phyloP scores from a whole-genome alignment of 2,888 invertebrate species.

The Unio delphinus region DNA sequence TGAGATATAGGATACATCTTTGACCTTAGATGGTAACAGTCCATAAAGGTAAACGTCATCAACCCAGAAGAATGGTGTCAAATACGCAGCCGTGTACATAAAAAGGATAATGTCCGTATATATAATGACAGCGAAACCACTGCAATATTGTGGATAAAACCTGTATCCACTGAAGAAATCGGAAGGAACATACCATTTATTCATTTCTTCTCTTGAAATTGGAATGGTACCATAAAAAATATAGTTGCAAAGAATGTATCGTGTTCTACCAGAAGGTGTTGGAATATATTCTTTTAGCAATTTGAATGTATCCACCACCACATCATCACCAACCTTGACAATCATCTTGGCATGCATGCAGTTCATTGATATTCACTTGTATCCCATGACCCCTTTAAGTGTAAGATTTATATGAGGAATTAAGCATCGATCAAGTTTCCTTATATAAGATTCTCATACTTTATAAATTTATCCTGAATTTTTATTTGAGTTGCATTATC shows the following conservation, averaged over 20 bases:
- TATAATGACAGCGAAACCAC: conserved; percentile 30
- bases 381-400: too few species aligned
- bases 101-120: conserved; percentile 30
- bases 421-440: conserved; percentile 47
- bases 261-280: conserved; percentile 12
- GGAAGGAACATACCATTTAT: conserved; percentile 28
- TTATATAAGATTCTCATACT: conserved; percentile 46
- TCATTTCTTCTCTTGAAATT: conserved; percentile 24
- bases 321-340: conserved; percentile 52
- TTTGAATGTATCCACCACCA: conserved; percentile 41
- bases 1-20: conserved; percentile 21
- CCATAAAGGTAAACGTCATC: conserved; percentile 37
- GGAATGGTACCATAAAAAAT: conserved; percentile 27
- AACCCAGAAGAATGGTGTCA: conserved; percentile 39
- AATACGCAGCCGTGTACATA: conserved; percentile 20
- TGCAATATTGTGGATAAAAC: conserved; percentile 30
- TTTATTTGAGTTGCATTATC: conserved; percentile 21
- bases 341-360: conserved; percentile 43
- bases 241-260: conserved; percentile 31
- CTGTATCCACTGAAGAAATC: conserved; percentile 22
- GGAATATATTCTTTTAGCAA: conserved; percentile 22
- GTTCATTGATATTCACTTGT: conserved; percentile 37
- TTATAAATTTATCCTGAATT: conserved; percentile 30
- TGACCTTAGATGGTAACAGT: conserved; percentile 21
- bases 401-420: conserved; percentile 37